Conservation (phyloP, 2,797 vertebrate species). For the Sebastiscus tertius region DNA sequence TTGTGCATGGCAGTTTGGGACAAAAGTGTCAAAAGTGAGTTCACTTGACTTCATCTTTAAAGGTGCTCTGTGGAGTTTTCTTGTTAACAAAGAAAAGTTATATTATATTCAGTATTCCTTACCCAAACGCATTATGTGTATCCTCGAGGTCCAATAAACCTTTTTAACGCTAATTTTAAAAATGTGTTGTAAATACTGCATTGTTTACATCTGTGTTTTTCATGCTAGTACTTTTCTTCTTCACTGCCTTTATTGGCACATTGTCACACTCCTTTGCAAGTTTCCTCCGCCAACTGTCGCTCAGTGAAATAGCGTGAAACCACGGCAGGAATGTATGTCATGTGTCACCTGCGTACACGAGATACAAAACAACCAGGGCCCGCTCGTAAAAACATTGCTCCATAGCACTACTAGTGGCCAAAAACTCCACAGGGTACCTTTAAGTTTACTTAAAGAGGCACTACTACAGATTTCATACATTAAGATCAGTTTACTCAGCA, state of each 20-base stretch:
- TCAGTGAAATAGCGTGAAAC: not conserved
- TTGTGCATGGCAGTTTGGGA: slow-evolving; percentile 2
- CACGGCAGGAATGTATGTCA: not conserved
- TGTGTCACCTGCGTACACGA: not conserved
- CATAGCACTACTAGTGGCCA: not conserved
- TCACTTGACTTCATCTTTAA: not conserved
- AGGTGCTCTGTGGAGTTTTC: not conserved
- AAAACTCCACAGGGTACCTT: not conserved
- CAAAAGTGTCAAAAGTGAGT: not conserved
- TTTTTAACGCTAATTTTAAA: not conserved
- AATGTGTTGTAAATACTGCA: not conserved
- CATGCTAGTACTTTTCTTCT: not conserved
- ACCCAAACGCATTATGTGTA: not conserved
- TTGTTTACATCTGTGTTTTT: not conserved
- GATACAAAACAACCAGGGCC: not conserved
- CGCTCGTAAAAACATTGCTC: not conserved
- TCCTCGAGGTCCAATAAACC: not conserved
- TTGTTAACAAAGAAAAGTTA: not conserved
- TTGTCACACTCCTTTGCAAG: not conserved
- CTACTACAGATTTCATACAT: not conserved
- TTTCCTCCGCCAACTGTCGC: not conserved
- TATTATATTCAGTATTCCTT: not conserved
- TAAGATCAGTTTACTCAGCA: not conserved
- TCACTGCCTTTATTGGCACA: not conserved
- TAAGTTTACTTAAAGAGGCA: not conserved